A percentile compares a stretch with the other conserved stretches of the same genome.
These are phyloP conservation scores for Phalacrocorax brasilianus DNA, from an alignment of 2,113 vertebrate species.

Conservation along the genomic window DNA sequence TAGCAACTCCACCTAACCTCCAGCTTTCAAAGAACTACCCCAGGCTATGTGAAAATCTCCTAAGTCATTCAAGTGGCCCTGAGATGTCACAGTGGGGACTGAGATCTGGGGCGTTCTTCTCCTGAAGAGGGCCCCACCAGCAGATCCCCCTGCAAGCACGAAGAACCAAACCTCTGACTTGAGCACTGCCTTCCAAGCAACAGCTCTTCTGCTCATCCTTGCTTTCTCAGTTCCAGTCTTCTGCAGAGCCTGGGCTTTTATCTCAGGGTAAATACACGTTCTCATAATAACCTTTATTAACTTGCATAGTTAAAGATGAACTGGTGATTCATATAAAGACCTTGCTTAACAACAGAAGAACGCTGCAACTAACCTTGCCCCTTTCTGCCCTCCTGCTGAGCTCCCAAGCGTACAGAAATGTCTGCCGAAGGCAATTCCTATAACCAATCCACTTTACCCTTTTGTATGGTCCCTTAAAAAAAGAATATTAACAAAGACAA, in stretches of 20 bases:
- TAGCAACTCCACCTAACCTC: not conserved
- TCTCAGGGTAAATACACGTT: slow-evolving; percentile 6
- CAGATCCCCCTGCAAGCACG: not conserved
- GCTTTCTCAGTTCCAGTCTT: not conserved
- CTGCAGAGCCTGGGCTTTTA: not conserved
- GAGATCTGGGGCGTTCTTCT: not conserved
- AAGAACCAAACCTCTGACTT: not conserved
- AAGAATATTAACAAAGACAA: not conserved
- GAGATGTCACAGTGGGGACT: not conserved
- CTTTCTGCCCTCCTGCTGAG: not conserved
- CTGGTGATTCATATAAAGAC: not conserved
- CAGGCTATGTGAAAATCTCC: not conserved
- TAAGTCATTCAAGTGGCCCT: not conserved
- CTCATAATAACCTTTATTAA: not conserved
- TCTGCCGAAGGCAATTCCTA: not conserved
- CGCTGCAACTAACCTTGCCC: slow-evolving; percentile 19
- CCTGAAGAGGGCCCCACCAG: not conserved
- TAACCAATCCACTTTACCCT: slow-evolving; percentile 35
- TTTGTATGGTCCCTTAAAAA: not conserved
- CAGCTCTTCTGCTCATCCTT: not conserved
- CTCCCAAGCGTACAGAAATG: not conserved
- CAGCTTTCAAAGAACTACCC: not conserved
- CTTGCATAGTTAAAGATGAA: not conserved
- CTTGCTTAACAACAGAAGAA: slow-evolving; percentile 29
- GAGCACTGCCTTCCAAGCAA: not conserved